Conservation (phyloP, 2,797 vertebrate genomes). For the Diceros bicornis region DNA sequence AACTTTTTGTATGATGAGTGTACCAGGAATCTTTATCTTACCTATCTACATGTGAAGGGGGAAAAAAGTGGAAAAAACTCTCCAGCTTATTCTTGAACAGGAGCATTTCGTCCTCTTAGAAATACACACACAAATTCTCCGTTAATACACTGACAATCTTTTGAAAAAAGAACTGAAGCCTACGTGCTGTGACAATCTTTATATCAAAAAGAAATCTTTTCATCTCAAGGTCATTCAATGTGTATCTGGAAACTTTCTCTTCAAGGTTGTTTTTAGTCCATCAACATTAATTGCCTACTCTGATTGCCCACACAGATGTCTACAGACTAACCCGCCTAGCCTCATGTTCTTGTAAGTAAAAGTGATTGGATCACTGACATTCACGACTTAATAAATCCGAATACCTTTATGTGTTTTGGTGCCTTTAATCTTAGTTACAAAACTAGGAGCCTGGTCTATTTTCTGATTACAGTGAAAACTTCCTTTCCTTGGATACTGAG, state of each 20-base stretch:
- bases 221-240: neutral
- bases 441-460: neutral
- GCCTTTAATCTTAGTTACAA: constrained; percentile 29
- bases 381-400: neutral
- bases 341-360: neutral
- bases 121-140: neutral
- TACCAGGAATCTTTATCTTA: constrained; percentile 23
- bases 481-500: neutral
- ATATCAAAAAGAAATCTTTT: constrained; percentile 14
- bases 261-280: neutral
- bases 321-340: accelerated
- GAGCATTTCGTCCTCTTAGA: neutral
- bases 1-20: neutral
- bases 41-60: neutral
- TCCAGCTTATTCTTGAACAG: neutral
- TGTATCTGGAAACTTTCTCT: neutral
- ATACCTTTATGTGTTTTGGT: neutral
- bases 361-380: neutral
- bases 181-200: neutral
- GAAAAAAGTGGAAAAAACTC: neutral
- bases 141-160: neutral
- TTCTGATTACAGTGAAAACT: neutral
- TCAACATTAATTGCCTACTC: neutral
- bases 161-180: neutral
- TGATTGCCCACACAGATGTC: neutral